Evolutionary conservation across 2,888 invertebrate species (phyloP), one percentile per base, ranked within the genome.

Genomic region (Automeris io): DNA sequence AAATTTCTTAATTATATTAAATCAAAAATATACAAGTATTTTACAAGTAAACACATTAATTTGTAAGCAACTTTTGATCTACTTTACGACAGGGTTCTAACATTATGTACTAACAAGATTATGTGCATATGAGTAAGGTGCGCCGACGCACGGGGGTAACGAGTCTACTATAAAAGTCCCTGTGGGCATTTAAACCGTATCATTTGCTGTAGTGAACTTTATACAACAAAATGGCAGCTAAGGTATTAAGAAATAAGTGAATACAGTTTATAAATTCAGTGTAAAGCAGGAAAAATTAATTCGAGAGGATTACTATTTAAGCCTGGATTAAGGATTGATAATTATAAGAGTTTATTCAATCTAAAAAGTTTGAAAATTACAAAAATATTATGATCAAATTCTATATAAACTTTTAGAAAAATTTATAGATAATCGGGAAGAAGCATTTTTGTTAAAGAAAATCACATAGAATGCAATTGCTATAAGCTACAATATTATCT

Each of bases 211-310:
- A 66, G 73, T 68, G 74, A 66, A 75, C 64, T 72, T 74, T 64
- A 71, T 72, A 77, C 65, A 70, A 57, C 70, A 78, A 70, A 80
- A 85, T 85, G 85, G 81, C 83, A 74, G 77, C 83, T 63, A 85
- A 85, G 85, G 85, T 85, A 83, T 59, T 60, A 56, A 44, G 18
- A 18, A 37, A 32, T 11, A 37, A 32, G 37, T 37, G 5, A 31
- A 25, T 25, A 18, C 9, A 18, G 16, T 39, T 35, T 25, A 26
- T 39, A 33, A 6, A 25, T 16, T 16, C 13, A 29, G 29, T 29
- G 29, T 29, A 2, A 16, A 29, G n/a, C 16, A 29, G 16, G 8
- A 3, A 29, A 8, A 4, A n/a, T n/a, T n/a, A n/a, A n/a, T n/a
- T n/a, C n/a, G n/a, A n/a, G n/a, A 16, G 3, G 12, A 16, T 13